A percentile compares a stretch with the other conserved stretches of the same genome.
phyloP scores from a whole-genome alignment of 2,113 vertebrate genomes.

The Rhineura floridana region DNA sequence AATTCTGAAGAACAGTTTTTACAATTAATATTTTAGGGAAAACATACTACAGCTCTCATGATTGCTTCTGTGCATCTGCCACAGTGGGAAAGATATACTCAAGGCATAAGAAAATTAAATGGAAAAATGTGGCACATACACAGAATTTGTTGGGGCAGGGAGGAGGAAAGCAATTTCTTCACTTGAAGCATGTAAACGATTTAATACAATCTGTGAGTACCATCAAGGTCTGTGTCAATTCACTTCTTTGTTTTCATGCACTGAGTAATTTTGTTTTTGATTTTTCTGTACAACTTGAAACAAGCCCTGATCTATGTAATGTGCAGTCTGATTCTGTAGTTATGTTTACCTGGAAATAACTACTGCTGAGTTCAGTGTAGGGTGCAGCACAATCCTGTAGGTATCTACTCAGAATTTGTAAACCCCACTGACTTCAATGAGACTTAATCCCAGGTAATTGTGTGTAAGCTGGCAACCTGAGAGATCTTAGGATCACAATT shows the following conservation, averaged over 20 bases:
- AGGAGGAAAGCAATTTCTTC: neutral
- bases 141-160: neutral
- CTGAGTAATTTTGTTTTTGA: neutral
- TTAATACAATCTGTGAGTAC: neutral
- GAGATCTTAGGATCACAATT: too few species aligned
- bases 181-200: conserved; percentile 4
- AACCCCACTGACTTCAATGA: neutral
- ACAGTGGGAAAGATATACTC: conserved; percentile 27
- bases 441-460: neutral
- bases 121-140: conserved; percentile 29
- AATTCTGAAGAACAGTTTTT: conserved; percentile 39
- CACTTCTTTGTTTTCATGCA: neutral
- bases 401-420: neutral
- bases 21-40: conserved; percentile 49
- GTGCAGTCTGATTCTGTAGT: neutral
- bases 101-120: neutral
- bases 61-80: conserved; percentile 39
- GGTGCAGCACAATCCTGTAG: neutral
- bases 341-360: neutral
- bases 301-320: neutral
- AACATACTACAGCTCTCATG: conserved; percentile 36
- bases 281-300: neutral
- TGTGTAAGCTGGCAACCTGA: neutral
- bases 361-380: neutral
- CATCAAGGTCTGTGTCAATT: neutral